These are phyloP conservation scores for Emesis castigata DNA, from an alignment of 2,888 invertebrate species.

Conservation along the genomic window DNA sequence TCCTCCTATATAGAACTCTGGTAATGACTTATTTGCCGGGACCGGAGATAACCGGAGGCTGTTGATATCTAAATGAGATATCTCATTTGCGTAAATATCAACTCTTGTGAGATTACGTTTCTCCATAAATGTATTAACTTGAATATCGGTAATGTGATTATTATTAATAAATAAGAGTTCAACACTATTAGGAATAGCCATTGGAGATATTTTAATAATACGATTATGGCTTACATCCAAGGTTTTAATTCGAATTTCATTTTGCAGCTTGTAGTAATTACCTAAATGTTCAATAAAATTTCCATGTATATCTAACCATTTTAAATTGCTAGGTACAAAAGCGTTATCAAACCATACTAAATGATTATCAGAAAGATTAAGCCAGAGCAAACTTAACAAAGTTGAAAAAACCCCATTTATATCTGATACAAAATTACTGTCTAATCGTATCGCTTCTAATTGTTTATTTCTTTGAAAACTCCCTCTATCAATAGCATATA, in stretches of 20 bases:
- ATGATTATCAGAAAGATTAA: slow-evolving; percentile 97
- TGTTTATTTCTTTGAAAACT: slow-evolving; percentile 95
- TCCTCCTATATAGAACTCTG: slow-evolving; percentile 97
- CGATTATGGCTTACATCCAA: slow-evolving; percentile 97
- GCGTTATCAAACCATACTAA: slow-evolving; percentile 98
- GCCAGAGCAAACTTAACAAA: slow-evolving; percentile 94
- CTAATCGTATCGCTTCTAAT: slow-evolving; percentile 95
- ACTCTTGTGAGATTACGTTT: slow-evolving; percentile 95
- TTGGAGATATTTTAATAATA: slow-evolving; percentile 93
- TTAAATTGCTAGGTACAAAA: slow-evolving; percentile 95
- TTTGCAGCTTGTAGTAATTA: slow-evolving; percentile 96
- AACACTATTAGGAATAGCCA: slow-evolving; percentile 96
- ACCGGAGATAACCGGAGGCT: slow-evolving; percentile 94
- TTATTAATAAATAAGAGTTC: slow-evolving; percentile 96
- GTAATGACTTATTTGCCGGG: slow-evolving; percentile 93
- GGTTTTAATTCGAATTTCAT: slow-evolving; percentile 94
- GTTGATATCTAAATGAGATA: slow-evolving; percentile 95
- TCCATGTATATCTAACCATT: slow-evolving; percentile 96
- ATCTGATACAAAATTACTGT: slow-evolving; percentile 96
- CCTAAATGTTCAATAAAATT: slow-evolving; percentile 96
- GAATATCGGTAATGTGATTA: slow-evolving; percentile 95
- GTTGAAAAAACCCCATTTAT: slow-evolving; percentile 97
- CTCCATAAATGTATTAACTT: slow-evolving; percentile 95
- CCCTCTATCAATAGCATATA: slow-evolving; percentile 94
- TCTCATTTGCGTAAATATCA: slow-evolving; percentile 96